Evolutionary conservation across 2,888 invertebrate genomes (phyloP).

Genomic region (Hirtodrosophila duncani): DNA sequence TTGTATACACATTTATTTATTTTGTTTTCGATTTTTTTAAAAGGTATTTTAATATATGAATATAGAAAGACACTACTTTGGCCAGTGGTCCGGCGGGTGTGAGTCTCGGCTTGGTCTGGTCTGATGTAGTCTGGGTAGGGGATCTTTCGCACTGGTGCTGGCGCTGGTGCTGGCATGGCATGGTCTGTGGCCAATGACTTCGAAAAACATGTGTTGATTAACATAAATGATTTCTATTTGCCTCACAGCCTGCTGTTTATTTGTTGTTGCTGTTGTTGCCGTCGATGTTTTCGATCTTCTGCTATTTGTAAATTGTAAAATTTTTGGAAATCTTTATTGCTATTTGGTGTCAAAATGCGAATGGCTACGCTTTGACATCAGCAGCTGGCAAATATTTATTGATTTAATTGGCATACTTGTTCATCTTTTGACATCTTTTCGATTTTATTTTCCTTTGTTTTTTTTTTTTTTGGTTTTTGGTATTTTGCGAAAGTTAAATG

Average conservation of each 20-base stretch:
- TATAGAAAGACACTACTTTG: conserved; percentile 40
- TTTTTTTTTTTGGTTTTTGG: not conserved
- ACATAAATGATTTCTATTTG: conserved; percentile 67
- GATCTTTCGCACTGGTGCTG: not conserved
- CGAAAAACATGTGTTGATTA: conserved; percentile 68
- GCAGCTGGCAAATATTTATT: conserved; percentile 61
- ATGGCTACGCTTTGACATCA: conserved; percentile 32
- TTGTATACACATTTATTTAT: conserved; percentile 65
- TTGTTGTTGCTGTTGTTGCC: conserved; percentile 26
- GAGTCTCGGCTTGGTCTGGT: not conserved
- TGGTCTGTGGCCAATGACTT: conserved; percentile 59
- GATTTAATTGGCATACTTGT: conserved; percentile 57
- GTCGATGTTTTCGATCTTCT: conserved; percentile 13
- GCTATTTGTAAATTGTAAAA: conserved; percentile 42
- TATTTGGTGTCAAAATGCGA: conserved; percentile 58
- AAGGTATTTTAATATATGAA: conserved; percentile 42
- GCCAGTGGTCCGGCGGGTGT: conserved; percentile 26
- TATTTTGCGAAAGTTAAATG: conserved; percentile 23
- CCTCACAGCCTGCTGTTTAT: conserved; percentile 25
- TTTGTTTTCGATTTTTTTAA: conserved; percentile 54
- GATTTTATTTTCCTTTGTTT: too few relatives aligned
- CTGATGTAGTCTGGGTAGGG: too few relatives aligned
- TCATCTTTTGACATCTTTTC: too few relatives aligned
- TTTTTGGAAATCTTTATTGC: conserved; percentile 54
- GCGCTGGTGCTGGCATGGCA: conserved; percentile 19